Base-by-base conservation (phyloP, 2,797 vertebrate genomes). In the Muscicapa comitata region DNA sequence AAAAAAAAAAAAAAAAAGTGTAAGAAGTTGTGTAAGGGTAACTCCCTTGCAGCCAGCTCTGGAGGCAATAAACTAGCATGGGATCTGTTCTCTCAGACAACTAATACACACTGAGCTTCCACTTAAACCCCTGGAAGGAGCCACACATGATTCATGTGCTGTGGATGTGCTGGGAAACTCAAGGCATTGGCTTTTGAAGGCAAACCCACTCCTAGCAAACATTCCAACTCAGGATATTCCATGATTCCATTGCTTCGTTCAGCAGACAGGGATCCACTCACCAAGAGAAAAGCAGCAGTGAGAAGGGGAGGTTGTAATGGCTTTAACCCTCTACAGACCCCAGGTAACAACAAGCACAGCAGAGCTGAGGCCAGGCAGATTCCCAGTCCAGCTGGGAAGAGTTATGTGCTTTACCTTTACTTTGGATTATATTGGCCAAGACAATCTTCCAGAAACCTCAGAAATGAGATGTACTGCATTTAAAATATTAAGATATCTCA, bases 91-190 rank as follows among this genome's bases (percentile, higher is more conserved):
- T 78, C 57, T 67, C 65, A 33, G 59, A 5, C 9, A 80, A 2
- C 13, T 68, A 18, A 90, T 24, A 17, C 0, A 0, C 31, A 7
- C 48, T 17, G 63, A 82, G 31, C 31, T 50, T 53, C 45, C 91
- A 13, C 38, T 55, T 43, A 13, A 83, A 77, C 10, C 29, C 37
- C 3, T 20, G 26, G 35, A 35, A 81, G 72, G 61, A 54, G n/a
- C 51, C 53, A 51, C 50, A 55, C 45, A 6, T 10, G 7, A 29
- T 40, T 89, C 47, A 25, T 10, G 7, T 13, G 28, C 68, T 62
- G 6, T 2, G 8, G 48, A 42, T 26, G 31, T 11, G 0, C 0
- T 11, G 40, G 37, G 40, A 61, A 59, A 65, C 29, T 38, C 28
- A 33, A 58, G 66, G 48, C 33, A 48, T 3, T 15, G 38, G 28